These are phyloP conservation scores for Lasius platythorax DNA, from an alignment of 2,888 invertebrate genomes.

Conservation along the genomic window DNA sequence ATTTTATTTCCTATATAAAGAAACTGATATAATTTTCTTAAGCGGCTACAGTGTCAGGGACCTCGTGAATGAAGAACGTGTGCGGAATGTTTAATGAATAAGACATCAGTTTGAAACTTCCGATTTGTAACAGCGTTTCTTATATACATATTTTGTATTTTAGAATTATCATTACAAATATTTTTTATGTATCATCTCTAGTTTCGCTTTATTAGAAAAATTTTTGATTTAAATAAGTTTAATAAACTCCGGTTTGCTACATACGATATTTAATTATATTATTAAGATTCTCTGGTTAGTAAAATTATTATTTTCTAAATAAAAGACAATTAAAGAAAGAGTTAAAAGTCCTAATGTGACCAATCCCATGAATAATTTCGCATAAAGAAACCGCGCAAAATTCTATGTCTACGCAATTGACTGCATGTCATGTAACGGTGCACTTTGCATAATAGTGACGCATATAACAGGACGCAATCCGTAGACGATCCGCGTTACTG, in stretches of 20 bases:
- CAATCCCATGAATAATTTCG: constrained; percentile 30
- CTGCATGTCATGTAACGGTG: constrained; percentile 39
- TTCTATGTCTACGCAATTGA: constrained; percentile 38
- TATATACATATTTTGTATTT: neutral
- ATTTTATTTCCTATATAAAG: constrained; percentile 71
- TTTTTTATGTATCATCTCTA: neutral
- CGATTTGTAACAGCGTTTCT: neutral
- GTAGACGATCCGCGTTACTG: constrained; percentile 1
- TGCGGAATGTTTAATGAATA: neutral
- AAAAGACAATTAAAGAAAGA: neutral
- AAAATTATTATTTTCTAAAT: neutral
- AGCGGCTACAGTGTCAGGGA: constrained; percentile 71
- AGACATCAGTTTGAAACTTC: neutral
- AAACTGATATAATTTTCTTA: constrained; percentile 68
- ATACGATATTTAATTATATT: constrained; percentile 4
- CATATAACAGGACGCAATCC: constrained; percentile 54
- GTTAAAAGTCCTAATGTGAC: neutral
- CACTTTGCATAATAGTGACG: constrained; percentile 59
- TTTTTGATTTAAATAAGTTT: neutral
- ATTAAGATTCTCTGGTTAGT: neutral
- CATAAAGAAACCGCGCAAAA: constrained; percentile 17
- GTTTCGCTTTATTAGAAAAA: neutral
- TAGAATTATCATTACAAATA: neutral
- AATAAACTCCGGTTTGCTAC: neutral
- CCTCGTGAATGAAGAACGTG: constrained; percentile 15